Evolutionary conservation across 1,140 invertebrate genomes (phyloP).

Genomic region (Heliconius eleuchia): DNA sequence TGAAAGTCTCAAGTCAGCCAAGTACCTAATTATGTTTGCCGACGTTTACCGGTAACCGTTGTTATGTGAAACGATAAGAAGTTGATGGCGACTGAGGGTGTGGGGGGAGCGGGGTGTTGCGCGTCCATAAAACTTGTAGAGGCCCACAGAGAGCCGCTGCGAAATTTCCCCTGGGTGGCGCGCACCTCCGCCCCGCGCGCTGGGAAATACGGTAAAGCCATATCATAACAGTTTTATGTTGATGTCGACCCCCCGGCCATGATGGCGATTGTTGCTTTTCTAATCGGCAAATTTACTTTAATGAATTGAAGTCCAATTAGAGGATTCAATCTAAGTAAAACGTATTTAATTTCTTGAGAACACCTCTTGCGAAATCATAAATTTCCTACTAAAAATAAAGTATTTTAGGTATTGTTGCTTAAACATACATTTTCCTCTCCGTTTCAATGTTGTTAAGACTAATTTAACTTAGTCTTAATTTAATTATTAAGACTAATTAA

Average conservation of each 20-base stretch:
- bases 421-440: neutral
- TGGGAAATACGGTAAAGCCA: constrained; percentile 77
- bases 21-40: constrained; percentile 43
- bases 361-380: too few species aligned
- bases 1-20: constrained; percentile 29
- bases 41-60: constrained; percentile 45
- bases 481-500: too few species aligned
- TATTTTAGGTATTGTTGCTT: too few species aligned
- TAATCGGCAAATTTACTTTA: constrained; percentile 36
- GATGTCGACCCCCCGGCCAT: constrained; percentile 68
- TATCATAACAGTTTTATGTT: constrained; percentile 81
- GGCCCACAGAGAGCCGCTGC: constrained; percentile 70
- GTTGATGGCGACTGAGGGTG: constrained; percentile 54
- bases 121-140: constrained; percentile 80
- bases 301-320: constrained; percentile 19
- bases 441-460: neutral
- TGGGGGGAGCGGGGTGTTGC: constrained; percentile 54
- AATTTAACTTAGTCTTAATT: too few species aligned
- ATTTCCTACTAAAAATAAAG: too few species aligned
- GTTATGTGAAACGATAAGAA: constrained; percentile 71
- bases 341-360: neutral
- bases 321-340: neutral
- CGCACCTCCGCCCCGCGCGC: constrained; percentile 61
- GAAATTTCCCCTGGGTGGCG: constrained; percentile 77
- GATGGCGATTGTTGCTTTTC: constrained; percentile 35